Base-by-base conservation (phyloP, 2,113 vertebrate genomes). In the Canis aureus region DNA sequence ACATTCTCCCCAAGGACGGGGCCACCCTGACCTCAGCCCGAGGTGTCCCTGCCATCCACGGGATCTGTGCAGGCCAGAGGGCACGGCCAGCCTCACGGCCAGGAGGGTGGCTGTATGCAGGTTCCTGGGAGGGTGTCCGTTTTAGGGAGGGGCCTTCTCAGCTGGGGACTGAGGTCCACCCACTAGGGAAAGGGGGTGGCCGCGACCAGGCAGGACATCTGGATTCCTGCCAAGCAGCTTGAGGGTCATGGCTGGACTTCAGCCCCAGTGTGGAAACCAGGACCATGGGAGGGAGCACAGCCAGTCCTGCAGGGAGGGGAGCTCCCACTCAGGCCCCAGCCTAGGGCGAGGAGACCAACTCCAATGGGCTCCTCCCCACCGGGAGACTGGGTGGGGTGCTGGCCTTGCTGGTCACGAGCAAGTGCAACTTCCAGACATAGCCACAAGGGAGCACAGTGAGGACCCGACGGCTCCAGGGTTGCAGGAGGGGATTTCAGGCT, bases 401-500 rank as follows among this genome's bases (percentile, higher is more conserved):
- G 2, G 51, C 22, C 25, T 1, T 8, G n/a, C 62, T 92, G 29
- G 85, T 43, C 35, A 9, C 8, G 71, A 51, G 19, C 59, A 25
- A 67, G 55, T 83, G 73, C 85, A 53, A 35, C 84, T 96, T 88
- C 67, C 0, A n/a, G 23, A 27, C 12, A 4, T 1, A 51, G 57
- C 62, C 95, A 96, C 84, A 43, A 91, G 76, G 94, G 3, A 23
- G 94, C 55, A 0, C 62, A 43, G 43, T n/a, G 59, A 43, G 0
- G 2, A 87, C 66, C 92, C 55, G 2, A 38, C 15, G 16, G 38
- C 62, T 35, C 93, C 35, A 19, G 67, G n/a, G 27, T 87, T 90
- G 43, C 51, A 23, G 80, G 38, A 66, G 23, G 78, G 60, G 60
- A 55, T 69, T 88, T 81, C 55, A 29, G n/a, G 43, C 67, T 25